phyloP scores from a whole-genome alignment of 2,113 vertebrate genomes.

The Myrmecobius fasciatus region DNA sequence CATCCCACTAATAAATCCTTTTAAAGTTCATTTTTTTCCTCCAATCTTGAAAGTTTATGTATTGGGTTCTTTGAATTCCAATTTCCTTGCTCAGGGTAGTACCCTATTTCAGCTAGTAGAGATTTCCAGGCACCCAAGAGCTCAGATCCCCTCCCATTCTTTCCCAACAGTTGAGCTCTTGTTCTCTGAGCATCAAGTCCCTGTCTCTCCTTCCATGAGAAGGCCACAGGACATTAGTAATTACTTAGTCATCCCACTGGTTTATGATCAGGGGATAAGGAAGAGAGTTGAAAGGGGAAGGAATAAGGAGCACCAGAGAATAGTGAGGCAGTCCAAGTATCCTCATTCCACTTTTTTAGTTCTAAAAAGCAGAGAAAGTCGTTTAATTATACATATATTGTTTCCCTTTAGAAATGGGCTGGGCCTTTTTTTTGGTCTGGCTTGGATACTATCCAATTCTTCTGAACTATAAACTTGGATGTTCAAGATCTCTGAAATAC shows the following conservation, averaged over 20 bases:
- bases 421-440: conserved; percentile 36
- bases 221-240: conserved; percentile 69
- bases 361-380: conserved; percentile 40
- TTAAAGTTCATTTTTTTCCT: background rate
- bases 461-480: background rate
- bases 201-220: conserved; percentile 51
- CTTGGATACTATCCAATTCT: conserved; percentile 41
- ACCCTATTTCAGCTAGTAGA: conserved; percentile 17
- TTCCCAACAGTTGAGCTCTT: conserved; percentile 75
- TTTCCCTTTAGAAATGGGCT: background rate
- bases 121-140: conserved; percentile 45
- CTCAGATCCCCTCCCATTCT: conserved; percentile 66
- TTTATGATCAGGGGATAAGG: background rate
- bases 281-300: background rate
- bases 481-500: conserved; percentile 70
- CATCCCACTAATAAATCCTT: conserved; percentile 4
- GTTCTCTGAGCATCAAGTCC: conserved; percentile 64
- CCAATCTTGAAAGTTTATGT: conserved; percentile 26
- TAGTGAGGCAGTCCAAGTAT: conserved; percentile 30
- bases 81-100: background rate
- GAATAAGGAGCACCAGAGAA: conserved; percentile 55
- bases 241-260: conserved; percentile 71
- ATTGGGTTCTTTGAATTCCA: background rate
- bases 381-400: background rate
- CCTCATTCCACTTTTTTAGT: background rate